Percentiles rank a stretch among this genome's conserved stretches.
These are phyloP conservation scores for Cremastinae sp. DNA, from an alignment of 2,888 invertebrate species.

Conservation along the genomic window DNA sequence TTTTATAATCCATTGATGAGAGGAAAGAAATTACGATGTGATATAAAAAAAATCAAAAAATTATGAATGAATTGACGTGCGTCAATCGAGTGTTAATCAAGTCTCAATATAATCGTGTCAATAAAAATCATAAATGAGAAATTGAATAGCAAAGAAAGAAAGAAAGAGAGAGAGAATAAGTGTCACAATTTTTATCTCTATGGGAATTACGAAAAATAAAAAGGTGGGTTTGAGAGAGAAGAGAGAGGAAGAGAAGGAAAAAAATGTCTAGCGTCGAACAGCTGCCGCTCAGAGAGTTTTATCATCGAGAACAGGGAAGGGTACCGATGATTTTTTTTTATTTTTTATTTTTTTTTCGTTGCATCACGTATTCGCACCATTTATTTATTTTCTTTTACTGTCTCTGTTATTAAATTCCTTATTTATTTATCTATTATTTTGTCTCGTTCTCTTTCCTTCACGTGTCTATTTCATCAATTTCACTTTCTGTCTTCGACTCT, in stretches of 20 bases:
- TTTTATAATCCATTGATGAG: slow-evolving; percentile 1
- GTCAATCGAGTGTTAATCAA: background rate
- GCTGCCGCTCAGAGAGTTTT: slow-evolving; percentile 66
- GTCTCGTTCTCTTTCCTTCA: slow-evolving; percentile 5
- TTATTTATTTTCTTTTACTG: slow-evolving; percentile 10
- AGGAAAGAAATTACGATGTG: background rate
- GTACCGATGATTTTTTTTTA: slow-evolving; percentile 31
- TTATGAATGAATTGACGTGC: too few relatives aligned
- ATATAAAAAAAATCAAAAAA: slow-evolving; percentile 7
- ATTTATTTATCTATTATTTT: slow-evolving; percentile 11
- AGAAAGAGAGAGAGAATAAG: background rate
- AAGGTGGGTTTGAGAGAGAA: slow-evolving; percentile 17
- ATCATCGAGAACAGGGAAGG: slow-evolving; percentile 70
- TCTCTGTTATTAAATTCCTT: slow-evolving; percentile 16
- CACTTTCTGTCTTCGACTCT: slow-evolving; percentile 18
- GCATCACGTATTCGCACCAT: slow-evolving; percentile 37
- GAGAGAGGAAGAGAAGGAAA: slow-evolving; percentile 30
- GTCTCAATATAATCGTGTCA: slow-evolving; percentile 3
- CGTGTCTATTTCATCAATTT: too few relatives aligned
- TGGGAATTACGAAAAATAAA: slow-evolving; percentile 58
- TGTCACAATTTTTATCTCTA: background rate
- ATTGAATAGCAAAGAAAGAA: background rate
- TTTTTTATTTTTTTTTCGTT: slow-evolving; percentile 42
- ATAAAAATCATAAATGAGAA: slow-evolving; percentile 18
- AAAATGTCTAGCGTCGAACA: slow-evolving; percentile 56